These are phyloP conservation scores for Cuniculus paca DNA, from an alignment of 2,797 vertebrate genomes.

Conservation along the genomic window DNA sequence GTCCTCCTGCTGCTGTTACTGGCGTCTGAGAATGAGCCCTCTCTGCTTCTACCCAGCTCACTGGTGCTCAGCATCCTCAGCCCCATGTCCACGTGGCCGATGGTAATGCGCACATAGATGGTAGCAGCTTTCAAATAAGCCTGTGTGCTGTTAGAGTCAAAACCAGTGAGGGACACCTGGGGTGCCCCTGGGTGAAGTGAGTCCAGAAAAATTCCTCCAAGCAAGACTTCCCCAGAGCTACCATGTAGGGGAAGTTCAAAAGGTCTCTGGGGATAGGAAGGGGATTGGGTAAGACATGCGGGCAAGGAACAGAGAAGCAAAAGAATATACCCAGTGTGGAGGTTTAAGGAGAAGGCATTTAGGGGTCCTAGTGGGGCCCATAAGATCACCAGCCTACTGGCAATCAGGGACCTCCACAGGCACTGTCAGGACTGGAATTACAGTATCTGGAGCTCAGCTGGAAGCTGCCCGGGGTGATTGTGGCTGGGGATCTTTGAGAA, in stretches of 20 bases:
- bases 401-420: background rate
- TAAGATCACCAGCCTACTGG: background rate
- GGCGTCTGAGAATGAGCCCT: background rate
- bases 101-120: background rate
- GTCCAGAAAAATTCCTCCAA: background rate
- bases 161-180: background rate
- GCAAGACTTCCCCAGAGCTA: background rate
- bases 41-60: too few relatives aligned
- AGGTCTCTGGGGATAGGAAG: background rate
- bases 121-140: background rate
- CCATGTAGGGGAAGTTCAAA: background rate
- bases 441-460: background rate
- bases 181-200: background rate
- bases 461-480: background rate
- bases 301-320: background rate
- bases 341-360: background rate
- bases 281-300: background rate
- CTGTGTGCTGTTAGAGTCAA: fast-evolving
- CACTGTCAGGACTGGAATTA: background rate
- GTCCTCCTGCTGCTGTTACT: background rate
- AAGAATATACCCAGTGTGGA: background rate
- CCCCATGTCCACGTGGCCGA: fast-evolving
- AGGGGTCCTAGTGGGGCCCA: background rate
- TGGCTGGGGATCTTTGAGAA: background rate
- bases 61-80: background rate